These are phyloP conservation scores for Andricus quercusramuli DNA, from an alignment of 2,888 invertebrate genomes.

Conservation along the genomic window DNA sequence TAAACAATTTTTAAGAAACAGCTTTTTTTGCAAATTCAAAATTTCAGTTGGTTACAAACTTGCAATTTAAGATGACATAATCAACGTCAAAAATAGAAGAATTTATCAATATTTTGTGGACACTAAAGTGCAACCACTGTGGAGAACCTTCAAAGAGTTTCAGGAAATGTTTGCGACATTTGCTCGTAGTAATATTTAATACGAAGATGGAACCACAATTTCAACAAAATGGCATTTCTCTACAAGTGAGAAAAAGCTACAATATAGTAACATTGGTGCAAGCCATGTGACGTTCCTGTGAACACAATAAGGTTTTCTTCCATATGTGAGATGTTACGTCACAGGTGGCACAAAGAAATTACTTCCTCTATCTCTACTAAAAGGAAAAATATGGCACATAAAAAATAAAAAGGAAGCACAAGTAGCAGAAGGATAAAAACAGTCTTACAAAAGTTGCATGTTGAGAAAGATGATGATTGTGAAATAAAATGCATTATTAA, in stretches of 20 bases:
- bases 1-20: not conserved
- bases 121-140: not conserved
- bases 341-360: constrained; percentile 39
- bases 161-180: constrained; percentile 22
- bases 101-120: not conserved
- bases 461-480: not conserved
- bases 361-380: constrained; percentile 34
- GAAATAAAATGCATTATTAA: not conserved
- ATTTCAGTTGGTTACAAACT: not conserved
- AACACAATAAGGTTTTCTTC: constrained; percentile 40
- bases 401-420: not conserved
- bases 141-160: not conserved
- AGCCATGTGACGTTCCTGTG: constrained; percentile 37
- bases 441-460: not conserved
- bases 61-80: not conserved
- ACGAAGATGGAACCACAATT: constrained; percentile 26
- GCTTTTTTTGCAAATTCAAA: not conserved
- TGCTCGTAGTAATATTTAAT: constrained; percentile 14
- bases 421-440: not conserved
- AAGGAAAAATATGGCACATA: constrained; percentile 17
- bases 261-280: constrained; percentile 27
- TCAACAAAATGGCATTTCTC: constrained; percentile 3
- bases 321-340: constrained; percentile 32
- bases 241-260: constrained; percentile 30
- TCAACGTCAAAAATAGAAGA: not conserved